Base-by-base conservation (phyloP, 2,113 vertebrate genomes). In the Pachycephala philippinensis region DNA sequence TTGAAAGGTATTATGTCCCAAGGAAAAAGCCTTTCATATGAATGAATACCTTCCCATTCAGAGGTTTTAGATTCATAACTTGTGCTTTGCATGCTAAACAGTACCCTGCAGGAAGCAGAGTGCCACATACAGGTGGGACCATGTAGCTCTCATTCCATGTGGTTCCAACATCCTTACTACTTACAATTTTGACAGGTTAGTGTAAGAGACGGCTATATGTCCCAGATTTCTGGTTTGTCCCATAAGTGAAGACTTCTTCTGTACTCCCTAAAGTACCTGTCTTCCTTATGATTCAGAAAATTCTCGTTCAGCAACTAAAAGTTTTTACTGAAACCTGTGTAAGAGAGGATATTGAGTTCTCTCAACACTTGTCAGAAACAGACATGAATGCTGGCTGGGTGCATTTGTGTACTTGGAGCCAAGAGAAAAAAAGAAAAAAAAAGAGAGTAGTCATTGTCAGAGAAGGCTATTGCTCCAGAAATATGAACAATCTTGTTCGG, bases 381-480 rank as follows among this genome's bases (percentile, higher is more conserved):
- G 52, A 57, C 4, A 47, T 3, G 4, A 92, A 27, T 0, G 0
- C 42, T 60, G 39, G 0, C 33, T 68, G 60, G 75, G 19, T 45
- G 33, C 42, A 31, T 60, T 86, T 35, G 9, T 49, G 37, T 18
- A 49, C 13, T 66, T 64, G 44, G 19, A 94, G 31, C 1, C 1
- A 87, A 82, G 15, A 42, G 11, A 13, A 45, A 87, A 63, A 61
- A 52, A 42, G 8, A 35, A 11, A 78, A 76, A 63, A 66, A 84
- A 44, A 1, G 1, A 53, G 15, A 6, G 13, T 26, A 70, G 39
- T 35, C 52, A 59, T 22, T 59, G 13, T 59, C 63, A 81, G 40
- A 74, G n/a, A 35, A 26, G 15, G 9, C 13, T 75, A 71, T 82
- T 84, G 49, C 49, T 37, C 47, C n/a, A 71, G 1, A 9, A 84